Evolutionary conservation across 2,888 invertebrate species (phyloP).

Genomic region (Uropetala carovei): DNA sequence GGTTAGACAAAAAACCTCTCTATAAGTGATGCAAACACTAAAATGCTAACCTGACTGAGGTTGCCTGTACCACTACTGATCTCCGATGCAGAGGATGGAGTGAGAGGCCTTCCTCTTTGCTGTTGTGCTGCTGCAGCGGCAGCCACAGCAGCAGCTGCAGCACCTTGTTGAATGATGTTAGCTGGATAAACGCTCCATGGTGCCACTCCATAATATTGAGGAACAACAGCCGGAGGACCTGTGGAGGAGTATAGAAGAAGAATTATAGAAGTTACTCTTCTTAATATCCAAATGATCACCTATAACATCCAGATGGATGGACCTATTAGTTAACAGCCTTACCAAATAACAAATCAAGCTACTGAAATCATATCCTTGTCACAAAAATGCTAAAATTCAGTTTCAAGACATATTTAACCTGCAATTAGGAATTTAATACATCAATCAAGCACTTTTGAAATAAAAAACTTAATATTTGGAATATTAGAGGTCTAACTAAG

Average conservation of each 20-base stretch:
- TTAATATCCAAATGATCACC: not conserved
- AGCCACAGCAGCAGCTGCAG: conserved; percentile 83
- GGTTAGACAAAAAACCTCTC: too few species aligned
- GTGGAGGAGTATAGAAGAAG: not conserved
- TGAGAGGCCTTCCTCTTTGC: conserved; percentile 81
- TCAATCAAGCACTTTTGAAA: too few species aligned
- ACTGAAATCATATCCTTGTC: not conserved
- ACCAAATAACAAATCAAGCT: not conserved
- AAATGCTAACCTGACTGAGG: conserved; percentile 76
- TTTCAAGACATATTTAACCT: too few species aligned
- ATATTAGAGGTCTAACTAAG: too few species aligned
- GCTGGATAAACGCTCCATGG: conserved; percentile 96
- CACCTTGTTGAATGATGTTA: conserved; percentile 81
- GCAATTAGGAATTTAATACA: too few species aligned
- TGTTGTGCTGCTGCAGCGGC: conserved; percentile 78
- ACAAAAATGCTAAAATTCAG: too few species aligned
- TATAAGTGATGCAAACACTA: not conserved
- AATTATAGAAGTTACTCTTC: not conserved
- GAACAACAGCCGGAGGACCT: conserved; percentile 79
- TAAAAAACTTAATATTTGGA: too few species aligned
- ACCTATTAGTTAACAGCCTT: not conserved
- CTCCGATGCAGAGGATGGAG: conserved; percentile 80
- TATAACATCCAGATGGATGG: not conserved
- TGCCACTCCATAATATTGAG: conserved; percentile 94
- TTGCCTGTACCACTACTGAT: conserved; percentile 72